These are phyloP conservation scores for Suricata suricatta DNA, from an alignment of 2,113 vertebrate genomes.

Conservation along the genomic window DNA sequence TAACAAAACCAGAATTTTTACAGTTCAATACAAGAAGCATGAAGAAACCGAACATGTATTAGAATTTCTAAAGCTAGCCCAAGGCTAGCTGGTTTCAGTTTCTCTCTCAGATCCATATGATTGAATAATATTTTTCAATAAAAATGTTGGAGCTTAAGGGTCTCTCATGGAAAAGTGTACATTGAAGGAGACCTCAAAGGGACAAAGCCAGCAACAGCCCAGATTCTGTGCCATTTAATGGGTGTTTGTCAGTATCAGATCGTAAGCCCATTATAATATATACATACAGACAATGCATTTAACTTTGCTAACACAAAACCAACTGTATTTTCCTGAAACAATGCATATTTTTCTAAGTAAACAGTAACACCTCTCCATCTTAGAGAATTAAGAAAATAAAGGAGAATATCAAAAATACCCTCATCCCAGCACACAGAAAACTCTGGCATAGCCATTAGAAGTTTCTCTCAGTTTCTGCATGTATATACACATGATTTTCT, in stretches of 20 bases:
- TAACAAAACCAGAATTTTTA: conserved; percentile 50
- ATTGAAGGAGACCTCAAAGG: not conserved
- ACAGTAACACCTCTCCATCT: not conserved
- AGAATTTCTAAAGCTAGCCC: conserved; percentile 45
- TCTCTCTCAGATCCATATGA: not conserved
- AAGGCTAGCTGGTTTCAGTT: not conserved
- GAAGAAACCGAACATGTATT: conserved; percentile 29
- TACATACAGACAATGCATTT: not conserved
- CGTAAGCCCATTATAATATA: too few species aligned
- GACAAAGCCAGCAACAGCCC: not conserved
- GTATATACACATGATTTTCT: not conserved
- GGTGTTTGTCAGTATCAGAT: not conserved
- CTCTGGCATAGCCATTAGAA: too few species aligned
- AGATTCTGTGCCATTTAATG: accelerated
- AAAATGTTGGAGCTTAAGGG: not conserved
- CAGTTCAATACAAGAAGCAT: conserved; percentile 36
- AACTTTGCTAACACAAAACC: not conserved
- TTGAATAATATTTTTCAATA: conserved; percentile 27
- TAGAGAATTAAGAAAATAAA: not conserved
- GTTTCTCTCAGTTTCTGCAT: not conserved
- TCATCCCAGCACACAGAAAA: not conserved
- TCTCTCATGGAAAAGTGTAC: not conserved
- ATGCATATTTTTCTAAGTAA: conserved; percentile 1
- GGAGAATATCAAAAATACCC: not conserved
- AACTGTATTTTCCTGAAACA: not conserved